A percentile compares a stretch with the other conserved stretches of the same genome.
Conservation (phyloP, 1,140 invertebrate species). For the Magallana angulata region DNA sequence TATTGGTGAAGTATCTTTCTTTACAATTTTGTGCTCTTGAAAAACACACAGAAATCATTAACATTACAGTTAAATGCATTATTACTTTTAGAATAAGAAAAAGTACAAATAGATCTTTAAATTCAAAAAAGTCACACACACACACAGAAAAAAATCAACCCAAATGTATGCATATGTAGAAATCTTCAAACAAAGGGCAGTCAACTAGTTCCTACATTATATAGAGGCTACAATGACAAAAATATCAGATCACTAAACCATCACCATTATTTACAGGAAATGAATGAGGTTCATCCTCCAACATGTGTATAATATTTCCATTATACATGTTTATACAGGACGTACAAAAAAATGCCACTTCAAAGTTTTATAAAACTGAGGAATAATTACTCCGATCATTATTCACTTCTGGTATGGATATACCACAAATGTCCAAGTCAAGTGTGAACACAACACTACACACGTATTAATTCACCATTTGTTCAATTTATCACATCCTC, state of each 20-base stretch:
- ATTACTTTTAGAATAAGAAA: not conserved
- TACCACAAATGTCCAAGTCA: too few relatives aligned
- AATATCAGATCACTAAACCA: not conserved
- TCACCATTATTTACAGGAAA: slow-evolving; percentile 27
- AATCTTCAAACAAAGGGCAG: not conserved
- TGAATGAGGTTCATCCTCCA: slow-evolving; percentile 17
- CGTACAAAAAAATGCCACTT: too few relatives aligned
- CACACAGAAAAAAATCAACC: too few relatives aligned
- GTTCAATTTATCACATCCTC: too few relatives aligned
- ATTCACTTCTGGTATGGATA: too few relatives aligned
- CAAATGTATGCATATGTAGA: not conserved
- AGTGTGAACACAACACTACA: too few relatives aligned
- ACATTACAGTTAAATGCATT: not conserved
- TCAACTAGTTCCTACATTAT: not conserved
- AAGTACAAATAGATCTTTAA: not conserved
- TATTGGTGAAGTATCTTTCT: slow-evolving; percentile 2
- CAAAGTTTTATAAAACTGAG: too few relatives aligned
- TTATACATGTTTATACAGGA: too few relatives aligned
- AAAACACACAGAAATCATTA: not conserved
- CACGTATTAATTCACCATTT: too few relatives aligned
- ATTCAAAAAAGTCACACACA: not conserved
- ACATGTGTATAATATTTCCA: not conserved
- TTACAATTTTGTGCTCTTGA: slow-evolving; percentile 11
- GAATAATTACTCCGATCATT: too few relatives aligned
- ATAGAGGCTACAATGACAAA: not conserved